phyloP scores from a whole-genome alignment of 2,888 invertebrate genomes.

The Eucriotettix oculatus region DNA sequence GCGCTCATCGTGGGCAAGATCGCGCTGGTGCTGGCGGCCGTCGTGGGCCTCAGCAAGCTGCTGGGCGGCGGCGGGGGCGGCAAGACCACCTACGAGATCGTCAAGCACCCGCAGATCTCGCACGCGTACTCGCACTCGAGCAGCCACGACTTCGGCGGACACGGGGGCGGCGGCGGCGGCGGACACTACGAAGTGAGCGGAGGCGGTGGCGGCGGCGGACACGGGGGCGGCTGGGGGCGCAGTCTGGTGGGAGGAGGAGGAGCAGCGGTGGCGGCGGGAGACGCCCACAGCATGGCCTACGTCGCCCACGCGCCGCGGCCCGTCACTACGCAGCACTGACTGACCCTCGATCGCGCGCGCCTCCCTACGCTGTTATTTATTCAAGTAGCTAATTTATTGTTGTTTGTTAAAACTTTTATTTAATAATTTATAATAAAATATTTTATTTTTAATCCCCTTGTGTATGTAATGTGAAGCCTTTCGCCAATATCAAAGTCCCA shows the following conservation, averaged over 20 bases:
- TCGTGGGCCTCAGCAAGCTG: slow-evolving; percentile 11
- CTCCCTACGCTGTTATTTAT: too few species aligned
- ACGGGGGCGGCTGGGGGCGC: neutral
- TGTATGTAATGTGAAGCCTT: too few species aligned
- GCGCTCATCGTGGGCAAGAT: slow-evolving; percentile 13
- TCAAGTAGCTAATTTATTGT: too few species aligned
- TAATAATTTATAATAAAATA: too few species aligned
- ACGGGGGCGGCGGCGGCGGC: neutral
- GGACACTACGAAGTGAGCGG: neutral
- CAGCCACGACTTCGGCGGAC: slow-evolving; percentile 34
- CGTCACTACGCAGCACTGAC: neutral
- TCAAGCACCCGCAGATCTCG: slow-evolving; percentile 55
- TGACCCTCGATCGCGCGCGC: neutral
- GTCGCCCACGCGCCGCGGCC: neutral
- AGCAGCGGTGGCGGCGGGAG: neutral
- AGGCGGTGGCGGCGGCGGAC: neutral
- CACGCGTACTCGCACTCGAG: slow-evolving; percentile 49
- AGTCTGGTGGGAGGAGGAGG: neutral
- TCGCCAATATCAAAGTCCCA: too few species aligned
- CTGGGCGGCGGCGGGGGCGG: slow-evolving; percentile 43
- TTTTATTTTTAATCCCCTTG: too few species aligned
- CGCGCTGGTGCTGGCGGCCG: slow-evolving; percentile 12
- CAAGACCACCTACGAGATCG: slow-evolving; percentile 70
- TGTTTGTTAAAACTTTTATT: too few species aligned
- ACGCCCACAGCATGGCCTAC: neutral